Conservation (phyloP, 2,797 vertebrate species). For the Manis crassicaudata region DNA sequence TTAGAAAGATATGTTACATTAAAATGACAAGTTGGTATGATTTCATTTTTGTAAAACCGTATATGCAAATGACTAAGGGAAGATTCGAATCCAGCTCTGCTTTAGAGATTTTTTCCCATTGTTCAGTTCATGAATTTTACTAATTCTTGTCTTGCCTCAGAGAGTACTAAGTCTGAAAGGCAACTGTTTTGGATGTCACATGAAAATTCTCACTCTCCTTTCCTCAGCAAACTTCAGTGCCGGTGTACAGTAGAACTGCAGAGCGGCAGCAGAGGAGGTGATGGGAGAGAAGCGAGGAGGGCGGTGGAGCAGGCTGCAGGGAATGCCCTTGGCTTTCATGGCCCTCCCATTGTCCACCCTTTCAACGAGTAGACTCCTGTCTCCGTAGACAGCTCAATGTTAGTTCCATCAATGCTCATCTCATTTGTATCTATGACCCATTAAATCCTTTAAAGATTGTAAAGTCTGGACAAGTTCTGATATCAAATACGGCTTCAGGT, state of each 20-base stretch:
- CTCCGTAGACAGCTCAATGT: not conserved
- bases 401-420: too few relatives aligned
- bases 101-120: not conserved
- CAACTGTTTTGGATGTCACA: not conserved
- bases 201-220: not conserved
- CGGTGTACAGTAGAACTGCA: rapidly evolving
- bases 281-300: not conserved
- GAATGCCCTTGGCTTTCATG: not conserved
- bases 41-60: not conserved
- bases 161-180: not conserved
- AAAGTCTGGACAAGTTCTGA: not conserved
- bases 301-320: too few relatives aligned
- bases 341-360: not conserved
- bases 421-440: not conserved
- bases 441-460: not conserved
- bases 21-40: not conserved
- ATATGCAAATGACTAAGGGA: not conserved
- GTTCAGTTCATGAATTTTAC: not conserved
- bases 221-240: too few relatives aligned
- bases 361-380: not conserved
- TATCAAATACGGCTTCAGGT: not conserved
- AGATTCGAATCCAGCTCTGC: not conserved
- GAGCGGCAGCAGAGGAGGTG: not conserved
- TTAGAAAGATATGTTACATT: not conserved
- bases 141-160: not conserved